Conservation (phyloP, 1,140 invertebrate genomes). For the Eufriesea mexicana region DNA sequence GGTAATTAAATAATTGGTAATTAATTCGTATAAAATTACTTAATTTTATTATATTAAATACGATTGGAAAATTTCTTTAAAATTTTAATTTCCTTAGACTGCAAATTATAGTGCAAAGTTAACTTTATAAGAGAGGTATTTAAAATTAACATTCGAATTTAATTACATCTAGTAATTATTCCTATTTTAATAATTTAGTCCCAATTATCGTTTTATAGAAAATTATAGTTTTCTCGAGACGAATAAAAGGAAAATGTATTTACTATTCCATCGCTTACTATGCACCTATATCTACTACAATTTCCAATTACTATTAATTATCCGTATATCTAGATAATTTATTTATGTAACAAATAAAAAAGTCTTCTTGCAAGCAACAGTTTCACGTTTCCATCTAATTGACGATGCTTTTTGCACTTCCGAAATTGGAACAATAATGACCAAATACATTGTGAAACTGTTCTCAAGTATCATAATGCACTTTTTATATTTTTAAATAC, state of each 20-base stretch:
- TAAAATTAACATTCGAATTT: too few relatives aligned
- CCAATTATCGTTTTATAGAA: background rate
- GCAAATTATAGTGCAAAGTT: too few relatives aligned
- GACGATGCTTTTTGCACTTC: background rate
- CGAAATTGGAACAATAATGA: background rate
- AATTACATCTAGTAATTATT: too few relatives aligned
- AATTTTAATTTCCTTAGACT: too few relatives aligned
- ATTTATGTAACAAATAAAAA: background rate
- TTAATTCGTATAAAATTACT: too few relatives aligned
- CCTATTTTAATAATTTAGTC: background rate
- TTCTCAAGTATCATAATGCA: too few relatives aligned
- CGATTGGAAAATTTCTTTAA: too few relatives aligned
- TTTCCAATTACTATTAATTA: background rate
- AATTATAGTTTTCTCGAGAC: background rate
- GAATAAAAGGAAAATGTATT: background rate
- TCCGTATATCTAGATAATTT: background rate
- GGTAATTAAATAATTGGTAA: too few relatives aligned
- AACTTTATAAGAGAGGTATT: too few relatives aligned
- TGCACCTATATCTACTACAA: background rate
- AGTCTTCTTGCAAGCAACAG: background rate
- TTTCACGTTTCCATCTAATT: background rate
- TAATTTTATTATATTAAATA: too few relatives aligned
- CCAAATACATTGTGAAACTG: background rate
- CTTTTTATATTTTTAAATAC: too few relatives aligned
- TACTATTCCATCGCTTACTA: background rate